phyloP scores from a whole-genome alignment of 2,113 vertebrate genomes.

The Oncorhynchus tshawytscha region DNA sequence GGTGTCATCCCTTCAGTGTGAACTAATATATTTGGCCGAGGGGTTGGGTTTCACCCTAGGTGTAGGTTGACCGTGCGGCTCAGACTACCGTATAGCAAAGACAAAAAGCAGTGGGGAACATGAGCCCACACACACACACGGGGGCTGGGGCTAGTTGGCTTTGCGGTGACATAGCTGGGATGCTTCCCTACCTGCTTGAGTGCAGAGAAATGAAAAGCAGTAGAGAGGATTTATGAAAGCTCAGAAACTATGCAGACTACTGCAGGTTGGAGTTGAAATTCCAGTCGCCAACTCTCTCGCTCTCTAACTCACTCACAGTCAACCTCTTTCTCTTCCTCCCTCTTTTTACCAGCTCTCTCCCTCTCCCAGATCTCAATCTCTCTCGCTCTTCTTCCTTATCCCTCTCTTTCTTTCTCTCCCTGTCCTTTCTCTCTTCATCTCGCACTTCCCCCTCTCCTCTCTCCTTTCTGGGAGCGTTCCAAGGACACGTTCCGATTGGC shows the following conservation, averaged over 20 bases:
- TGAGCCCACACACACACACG: conserved; percentile 4
- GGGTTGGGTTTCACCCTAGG: conserved; percentile 24
- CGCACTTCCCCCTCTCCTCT: background rate
- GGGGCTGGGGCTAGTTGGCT: conserved; percentile 11
- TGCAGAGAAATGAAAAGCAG: conserved; percentile 24
- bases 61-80: conserved; percentile 28
- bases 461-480: conserved; percentile 36
- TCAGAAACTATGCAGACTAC: conserved; percentile 28
- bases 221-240: conserved; percentile 21
- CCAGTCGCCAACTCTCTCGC: conserved; percentile 10
- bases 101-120: conserved; percentile 31
- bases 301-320: background rate
- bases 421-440: conserved; percentile 7
- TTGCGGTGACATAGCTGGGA: conserved; percentile 21
- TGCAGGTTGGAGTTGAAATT: conserved; percentile 24
- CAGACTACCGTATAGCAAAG: conserved; percentile 30
- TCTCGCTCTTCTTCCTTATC: background rate
- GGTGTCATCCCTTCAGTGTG: background rate
- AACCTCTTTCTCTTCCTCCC: background rate
- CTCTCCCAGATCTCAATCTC: conserved; percentile 13
- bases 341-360: background rate
- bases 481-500: conserved; percentile 47
- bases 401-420: background rate
- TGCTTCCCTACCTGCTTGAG: conserved; percentile 28
- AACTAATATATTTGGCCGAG: conserved; percentile 20